Percentiles rank a stretch among this genome's conserved stretches.
phyloP scores from a whole-genome alignment of 2,888 invertebrate genomes.

The Stratiomys singularior region DNA sequence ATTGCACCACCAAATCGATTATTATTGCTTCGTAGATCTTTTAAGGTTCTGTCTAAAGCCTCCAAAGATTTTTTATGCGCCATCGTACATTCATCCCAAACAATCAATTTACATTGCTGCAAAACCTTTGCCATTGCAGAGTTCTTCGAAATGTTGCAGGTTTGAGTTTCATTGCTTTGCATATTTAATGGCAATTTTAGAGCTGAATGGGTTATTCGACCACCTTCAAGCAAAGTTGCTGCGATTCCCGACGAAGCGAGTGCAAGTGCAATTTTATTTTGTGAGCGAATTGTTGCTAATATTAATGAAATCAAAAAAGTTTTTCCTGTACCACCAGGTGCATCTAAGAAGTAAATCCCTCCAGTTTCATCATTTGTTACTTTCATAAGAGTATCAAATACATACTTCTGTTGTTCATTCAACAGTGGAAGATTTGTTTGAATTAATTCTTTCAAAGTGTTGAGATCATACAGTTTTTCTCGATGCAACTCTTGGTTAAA shows the following conservation, averaged over 20 bases:
- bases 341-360: slow-evolving; percentile 48
- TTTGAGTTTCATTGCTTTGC: slow-evolving; percentile 54
- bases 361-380: slow-evolving; percentile 40
- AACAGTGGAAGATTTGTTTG: slow-evolving; percentile 48
- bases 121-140: slow-evolving; percentile 58
- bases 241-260: slow-evolving; percentile 54
- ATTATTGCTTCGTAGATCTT: slow-evolving; percentile 53
- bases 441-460: slow-evolving; percentile 49
- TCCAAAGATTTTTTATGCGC: slow-evolving; percentile 56
- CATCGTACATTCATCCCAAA: slow-evolving; percentile 58
- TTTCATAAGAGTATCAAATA: slow-evolving; percentile 38
- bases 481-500: slow-evolving; percentile 55
- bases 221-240: slow-evolving; percentile 54
- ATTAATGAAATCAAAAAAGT: slow-evolving; percentile 50
- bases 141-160: slow-evolving; percentile 57
- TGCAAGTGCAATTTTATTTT: slow-evolving; percentile 51
- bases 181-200: slow-evolving; percentile 54
- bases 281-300: slow-evolving; percentile 45
- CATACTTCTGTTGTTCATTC: slow-evolving; percentile 42
- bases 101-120: slow-evolving; percentile 55
- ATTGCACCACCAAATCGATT: slow-evolving; percentile 51
- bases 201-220: slow-evolving; percentile 54
- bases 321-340: slow-evolving; percentile 49
- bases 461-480: slow-evolving; percentile 53
- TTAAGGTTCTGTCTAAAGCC: slow-evolving; percentile 55